A percentile compares a stretch with the other conserved stretches of the same genome.
Conservation (phyloP, 2,797 vertebrate species). For the Siniperca obscura region DNA sequence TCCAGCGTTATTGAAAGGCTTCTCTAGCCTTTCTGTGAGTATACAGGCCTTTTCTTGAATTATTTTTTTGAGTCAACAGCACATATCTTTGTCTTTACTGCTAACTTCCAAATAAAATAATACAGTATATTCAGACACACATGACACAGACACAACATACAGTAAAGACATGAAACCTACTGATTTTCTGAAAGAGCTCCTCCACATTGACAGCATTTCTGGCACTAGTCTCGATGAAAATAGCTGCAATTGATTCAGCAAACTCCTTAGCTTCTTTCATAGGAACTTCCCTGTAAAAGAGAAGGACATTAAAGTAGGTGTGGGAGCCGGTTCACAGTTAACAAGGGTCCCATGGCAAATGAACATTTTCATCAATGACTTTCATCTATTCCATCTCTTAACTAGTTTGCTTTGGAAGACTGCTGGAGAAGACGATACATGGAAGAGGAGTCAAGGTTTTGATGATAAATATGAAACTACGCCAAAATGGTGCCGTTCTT, state of each 20-base stretch:
- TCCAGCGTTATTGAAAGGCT: neutral
- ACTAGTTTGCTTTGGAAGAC: neutral
- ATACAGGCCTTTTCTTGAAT: too few relatives aligned
- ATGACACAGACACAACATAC: neutral
- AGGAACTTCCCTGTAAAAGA: constrained; percentile 91
- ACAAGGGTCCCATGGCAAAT: neutral
- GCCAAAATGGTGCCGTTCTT: neutral
- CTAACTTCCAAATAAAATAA: neutral
- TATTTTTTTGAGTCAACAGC: neutral
- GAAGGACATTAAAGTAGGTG: neutral
- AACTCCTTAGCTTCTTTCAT: constrained; percentile 98
- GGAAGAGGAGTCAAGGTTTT: neutral
- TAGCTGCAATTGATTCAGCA: constrained; percentile 95
- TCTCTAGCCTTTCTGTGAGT: too few relatives aligned
- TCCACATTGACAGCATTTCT: constrained; percentile 97
- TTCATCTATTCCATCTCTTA: constrained; percentile 19
- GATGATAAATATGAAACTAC: neutral
- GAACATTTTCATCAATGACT: neutral
- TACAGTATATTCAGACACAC: neutral
- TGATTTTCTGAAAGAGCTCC: constrained; percentile 99
- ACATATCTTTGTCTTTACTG: neutral
- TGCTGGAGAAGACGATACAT: neutral
- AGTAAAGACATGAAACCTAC: constrained; percentile 84
- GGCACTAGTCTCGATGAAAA: constrained; percentile 98
- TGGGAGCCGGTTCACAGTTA: neutral